Evolutionary conservation across 2,888 invertebrate genomes (phyloP).

Genomic region (Pseudococcus viburni): DNA sequence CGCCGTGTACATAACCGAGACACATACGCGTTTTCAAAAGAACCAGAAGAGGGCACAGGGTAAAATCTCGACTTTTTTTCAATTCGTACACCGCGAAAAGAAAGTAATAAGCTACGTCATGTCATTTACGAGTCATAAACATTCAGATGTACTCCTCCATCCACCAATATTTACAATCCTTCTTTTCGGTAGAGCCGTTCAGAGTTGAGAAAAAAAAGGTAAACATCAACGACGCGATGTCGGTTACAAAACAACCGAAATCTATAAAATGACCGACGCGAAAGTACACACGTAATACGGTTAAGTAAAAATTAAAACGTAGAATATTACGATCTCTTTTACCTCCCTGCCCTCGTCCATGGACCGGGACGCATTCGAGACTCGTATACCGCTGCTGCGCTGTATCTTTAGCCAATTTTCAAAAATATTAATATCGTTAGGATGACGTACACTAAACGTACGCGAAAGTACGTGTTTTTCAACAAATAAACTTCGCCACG

Average conservation of each 20-base stretch:
- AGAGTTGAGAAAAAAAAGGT: not conserved
- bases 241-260: not conserved
- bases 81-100: not conserved
- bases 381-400: not conserved
- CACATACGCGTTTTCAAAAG: not conserved
- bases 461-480: not conserved
- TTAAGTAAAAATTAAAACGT: conserved; percentile 18
- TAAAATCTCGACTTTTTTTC: not conserved
- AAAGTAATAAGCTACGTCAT: conserved; percentile 24
- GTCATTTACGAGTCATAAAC: not conserved
- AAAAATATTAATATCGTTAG: conserved; percentile 8
- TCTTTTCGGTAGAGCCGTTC: not conserved
- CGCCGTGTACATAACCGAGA: not conserved
- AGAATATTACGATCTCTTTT: not conserved
- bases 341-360: not conserved
- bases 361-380: not conserved
- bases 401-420: not conserved
- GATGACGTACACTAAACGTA: conserved; percentile 1
- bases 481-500: not conserved
- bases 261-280: conserved; percentile 8
- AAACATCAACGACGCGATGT: not conserved
- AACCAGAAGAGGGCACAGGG: not conserved
- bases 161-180: not conserved
- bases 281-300: not conserved
- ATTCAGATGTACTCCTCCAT: not conserved